A percentile compares a stretch with the other conserved stretches of the same genome.
Conservation (phyloP, 92 coral and sea anemone species). For the Epizoanthus stellaris region DNA sequence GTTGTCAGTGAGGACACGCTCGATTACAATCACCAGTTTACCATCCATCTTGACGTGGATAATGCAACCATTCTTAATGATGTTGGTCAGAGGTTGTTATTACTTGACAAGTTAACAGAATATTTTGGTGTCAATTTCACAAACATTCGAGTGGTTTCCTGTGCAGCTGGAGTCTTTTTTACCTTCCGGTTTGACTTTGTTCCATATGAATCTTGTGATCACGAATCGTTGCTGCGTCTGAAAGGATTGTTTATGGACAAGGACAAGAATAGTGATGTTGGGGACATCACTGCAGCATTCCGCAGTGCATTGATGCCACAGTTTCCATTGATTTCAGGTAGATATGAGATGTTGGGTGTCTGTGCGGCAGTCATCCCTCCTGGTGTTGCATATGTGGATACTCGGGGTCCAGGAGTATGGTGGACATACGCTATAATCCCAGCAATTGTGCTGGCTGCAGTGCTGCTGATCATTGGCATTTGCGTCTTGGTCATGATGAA, state of each 20-base stretch:
- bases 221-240: slow-evolving; percentile 30
- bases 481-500: slow-evolving; percentile 82
- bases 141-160: slow-evolving; percentile 70
- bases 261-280: slow-evolving; percentile 58
- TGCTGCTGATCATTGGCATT: slow-evolving; percentile 85
- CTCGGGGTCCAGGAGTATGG: slow-evolving; percentile 76
- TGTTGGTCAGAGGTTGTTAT: slow-evolving; percentile 72
- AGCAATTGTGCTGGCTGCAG: slow-evolving; percentile 87
- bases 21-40: slow-evolving; percentile 71
- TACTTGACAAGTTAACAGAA: slow-evolving; percentile 69
- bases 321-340: slow-evolving; percentile 70
- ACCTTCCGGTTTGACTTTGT: slow-evolving; percentile 74
- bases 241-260: slow-evolving; percentile 47
- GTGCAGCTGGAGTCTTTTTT: slow-evolving; percentile 73
- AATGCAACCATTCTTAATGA: slow-evolving; percentile 76
- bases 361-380: slow-evolving; percentile 47
- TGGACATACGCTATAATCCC: slow-evolving; percentile 97
- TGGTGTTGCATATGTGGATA: slow-evolving; percentile 54
- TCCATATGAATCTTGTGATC: slow-evolving; percentile 65
- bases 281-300: slow-evolving; percentile 50
- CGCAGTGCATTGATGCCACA: slow-evolving; percentile 64
- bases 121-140: slow-evolving; percentile 75
- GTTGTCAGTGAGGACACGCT: slow-evolving; percentile 61
- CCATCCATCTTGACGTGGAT: slow-evolving; percentile 64
- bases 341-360: slow-evolving; percentile 61